Base-by-base conservation (phyloP, 2,113 vertebrate genomes). In the Anoura caudifer region DNA sequence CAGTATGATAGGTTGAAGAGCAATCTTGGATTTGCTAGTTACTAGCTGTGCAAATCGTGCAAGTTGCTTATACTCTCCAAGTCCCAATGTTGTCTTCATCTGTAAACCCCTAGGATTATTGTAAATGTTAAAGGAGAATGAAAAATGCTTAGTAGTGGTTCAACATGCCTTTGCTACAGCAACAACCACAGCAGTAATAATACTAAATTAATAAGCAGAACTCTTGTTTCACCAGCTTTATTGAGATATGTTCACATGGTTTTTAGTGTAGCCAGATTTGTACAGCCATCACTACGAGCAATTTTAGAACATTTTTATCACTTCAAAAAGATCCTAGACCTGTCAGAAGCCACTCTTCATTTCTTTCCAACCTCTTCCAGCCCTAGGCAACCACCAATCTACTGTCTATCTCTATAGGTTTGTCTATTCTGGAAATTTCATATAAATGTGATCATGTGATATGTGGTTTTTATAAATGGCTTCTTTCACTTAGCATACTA, bases 231-330 rank as follows among this genome's bases (percentile, higher is more conserved):
- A 95, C 83, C 8, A 76, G 10, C 31, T 76, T 87, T 80, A 38
- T 70, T 75, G 26, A 79, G 28, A 65, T 61, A 70, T n/a, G 75
- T 36, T 86, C 41, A 75, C 22, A 22, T 75, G 20, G 61, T 67
- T 77, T 87, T 94, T 80, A 84, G 79, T 61, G 33, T 89, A 65
- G 72, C 47, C 33, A 65, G 16, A 61, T 28, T 87, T 73, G 24
- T 79, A 5, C 15, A n/a, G n/a, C 63, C 9, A 65, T 91, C 31
- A 26, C 5, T 38, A 89, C 26, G 43, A 16, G 28, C 52, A 95
- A 70, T 90, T 87, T 87, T 90, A 87, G 61, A 83, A 45, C 16
- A 63, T 85, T 87, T 90, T 90, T 77, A 59, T 87, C 26, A 84
- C 33, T 7, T 67, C 38, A 56, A 13, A 69, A 90, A 90, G 16